Percentiles rank a stretch among this genome's conserved stretches.
phyloP scores from a whole-genome alignment of 2,797 vertebrate genomes.

The Huso huso region DNA sequence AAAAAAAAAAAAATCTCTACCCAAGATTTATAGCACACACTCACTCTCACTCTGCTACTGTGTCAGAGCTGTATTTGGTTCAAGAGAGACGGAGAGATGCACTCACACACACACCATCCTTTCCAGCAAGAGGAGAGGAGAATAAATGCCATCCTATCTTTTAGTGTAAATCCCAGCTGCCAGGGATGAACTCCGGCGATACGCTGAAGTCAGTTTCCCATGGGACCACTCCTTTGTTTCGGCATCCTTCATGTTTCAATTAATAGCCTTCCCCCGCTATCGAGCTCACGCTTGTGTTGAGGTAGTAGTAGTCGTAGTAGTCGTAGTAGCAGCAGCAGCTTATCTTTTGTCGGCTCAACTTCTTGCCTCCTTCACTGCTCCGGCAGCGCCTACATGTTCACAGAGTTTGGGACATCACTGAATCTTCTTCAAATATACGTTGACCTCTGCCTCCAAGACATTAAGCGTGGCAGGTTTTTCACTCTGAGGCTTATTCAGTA shows the following conservation, averaged over 20 bases:
- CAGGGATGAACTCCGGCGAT: conserved; percentile 29
- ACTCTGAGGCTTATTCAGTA: conserved; percentile 30
- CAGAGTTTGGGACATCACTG: background rate
- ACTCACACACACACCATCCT: conserved; percentile 26
- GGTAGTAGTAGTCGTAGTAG: conserved; percentile 18
- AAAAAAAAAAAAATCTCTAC: conserved; percentile 24
- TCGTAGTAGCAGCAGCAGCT: conserved; percentile 19
- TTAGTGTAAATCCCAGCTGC: conserved; percentile 36
- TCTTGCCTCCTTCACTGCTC: conserved; percentile 41
- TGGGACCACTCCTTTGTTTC: conserved; percentile 44
- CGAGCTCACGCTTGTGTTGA: conserved; percentile 31
- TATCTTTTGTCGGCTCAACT: conserved; percentile 36
- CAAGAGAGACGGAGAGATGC: conserved; percentile 16
- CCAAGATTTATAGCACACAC: conserved; percentile 43
- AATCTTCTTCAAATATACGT: background rate
- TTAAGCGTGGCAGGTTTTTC: background rate
- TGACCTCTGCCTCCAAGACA: conserved; percentile 25
- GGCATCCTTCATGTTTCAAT: conserved; percentile 47
- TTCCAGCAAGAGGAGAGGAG: conserved; percentile 27
- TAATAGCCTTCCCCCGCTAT: conserved; percentile 44
- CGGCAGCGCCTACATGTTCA: conserved; percentile 9
- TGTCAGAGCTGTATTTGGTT: conserved; percentile 46
- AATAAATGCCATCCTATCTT: conserved; percentile 33
- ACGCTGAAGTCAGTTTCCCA: conserved; percentile 37
- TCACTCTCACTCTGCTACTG: conserved; percentile 42